phyloP scores from a whole-genome alignment of 2,797 vertebrate genomes.

The Enteromius treurensis region DNA sequence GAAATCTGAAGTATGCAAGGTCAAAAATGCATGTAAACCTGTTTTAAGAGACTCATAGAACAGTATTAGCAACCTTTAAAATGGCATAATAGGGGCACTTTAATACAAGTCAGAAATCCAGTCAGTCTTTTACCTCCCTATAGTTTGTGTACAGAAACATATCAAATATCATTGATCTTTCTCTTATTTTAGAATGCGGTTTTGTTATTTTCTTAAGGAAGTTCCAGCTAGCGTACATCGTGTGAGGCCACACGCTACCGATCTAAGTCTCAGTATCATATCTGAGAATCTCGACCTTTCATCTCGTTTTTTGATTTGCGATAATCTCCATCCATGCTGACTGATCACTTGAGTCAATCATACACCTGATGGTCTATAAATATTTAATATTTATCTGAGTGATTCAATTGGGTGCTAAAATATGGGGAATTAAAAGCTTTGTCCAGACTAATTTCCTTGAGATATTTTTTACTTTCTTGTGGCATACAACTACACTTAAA shows the following conservation, averaged over 20 bases:
- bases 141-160: conserved; percentile 44
- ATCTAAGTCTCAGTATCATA: conserved; percentile 15
- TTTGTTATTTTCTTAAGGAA: conserved; percentile 27
- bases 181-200: background rate
- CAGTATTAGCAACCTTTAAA: no score
- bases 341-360: conserved; percentile 17
- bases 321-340: conserved; percentile 9
- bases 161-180: conserved; percentile 32
- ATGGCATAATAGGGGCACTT: no score
- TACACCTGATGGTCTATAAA: conserved; percentile 35
- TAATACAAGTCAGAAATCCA: conserved; percentile 34
- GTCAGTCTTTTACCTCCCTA: conserved; percentile 39
- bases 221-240: background rate
- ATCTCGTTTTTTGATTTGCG: conserved; percentile 13
- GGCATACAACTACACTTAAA: conserved; percentile 2
- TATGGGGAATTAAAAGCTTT: conserved; percentile 13
- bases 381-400: conserved; percentile 25
- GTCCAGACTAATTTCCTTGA: background rate
- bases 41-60: no score
- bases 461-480: conserved; percentile 2
- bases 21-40: no score
- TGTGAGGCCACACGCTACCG: background rate
- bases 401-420: conserved; percentile 15
- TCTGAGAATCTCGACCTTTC: conserved; percentile 27
- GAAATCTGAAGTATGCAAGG: no score